A percentile compares a stretch with the other conserved stretches of the same genome.
These are phyloP conservation scores for Podocnemis expansa DNA, from an alignment of 2,113 vertebrate species.

Conservation along the genomic window DNA sequence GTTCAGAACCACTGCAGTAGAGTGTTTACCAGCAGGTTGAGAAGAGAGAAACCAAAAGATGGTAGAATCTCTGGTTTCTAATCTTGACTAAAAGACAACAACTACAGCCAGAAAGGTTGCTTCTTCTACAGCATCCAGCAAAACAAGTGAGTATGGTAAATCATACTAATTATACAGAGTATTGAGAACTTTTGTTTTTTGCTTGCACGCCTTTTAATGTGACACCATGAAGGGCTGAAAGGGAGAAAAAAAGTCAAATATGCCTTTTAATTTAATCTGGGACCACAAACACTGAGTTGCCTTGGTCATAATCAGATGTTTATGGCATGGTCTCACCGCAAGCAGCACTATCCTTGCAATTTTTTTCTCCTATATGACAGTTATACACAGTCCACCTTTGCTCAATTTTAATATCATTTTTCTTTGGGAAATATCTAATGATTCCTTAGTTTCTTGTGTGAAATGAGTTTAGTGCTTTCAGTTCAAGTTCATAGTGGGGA, in stretches of 20 bases:
- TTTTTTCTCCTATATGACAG: constrained; percentile 16
- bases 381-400: not conserved
- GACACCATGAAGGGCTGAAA: not conserved
- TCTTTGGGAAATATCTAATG: constrained; percentile 34
- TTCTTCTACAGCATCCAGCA: not conserved
- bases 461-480: not conserved
- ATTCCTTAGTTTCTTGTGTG: constrained; percentile 31
- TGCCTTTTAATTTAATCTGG: not conserved
- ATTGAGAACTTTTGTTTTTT: not conserved
- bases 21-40: not conserved
- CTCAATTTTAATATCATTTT: not conserved
- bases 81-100: not conserved
- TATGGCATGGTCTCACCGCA: not conserved
- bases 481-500: not conserved
- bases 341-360: not conserved
- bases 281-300: not conserved
- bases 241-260: not conserved
- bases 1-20: too few species aligned
- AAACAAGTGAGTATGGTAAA: not conserved
- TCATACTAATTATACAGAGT: not conserved
- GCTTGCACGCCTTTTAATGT: constrained; percentile 2
- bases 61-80: not conserved
- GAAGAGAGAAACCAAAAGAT: not conserved
- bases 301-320: not conserved
- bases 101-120: not conserved